Percentiles rank a stretch among this genome's conserved stretches.
Evolutionary conservation across 2,888 invertebrate genomes (phyloP).

Genomic region (Prenolepis imparis): DNA sequence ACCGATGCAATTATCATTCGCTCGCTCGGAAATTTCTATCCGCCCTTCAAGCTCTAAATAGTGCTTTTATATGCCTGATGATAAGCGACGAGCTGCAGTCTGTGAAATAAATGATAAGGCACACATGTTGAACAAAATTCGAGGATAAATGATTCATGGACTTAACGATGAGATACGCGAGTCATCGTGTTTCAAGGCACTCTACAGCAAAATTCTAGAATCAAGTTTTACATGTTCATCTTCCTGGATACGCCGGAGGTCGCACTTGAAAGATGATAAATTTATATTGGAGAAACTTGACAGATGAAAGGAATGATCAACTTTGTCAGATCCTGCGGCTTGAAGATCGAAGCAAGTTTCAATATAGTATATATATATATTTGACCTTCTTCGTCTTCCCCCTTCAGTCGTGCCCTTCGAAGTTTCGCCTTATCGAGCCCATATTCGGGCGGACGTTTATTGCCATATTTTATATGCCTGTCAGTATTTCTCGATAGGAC

Average conservation of each 20-base stretch:
- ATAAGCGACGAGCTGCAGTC: not conserved
- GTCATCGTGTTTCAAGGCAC: not conserved
- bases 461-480: slow-evolving; percentile 48
- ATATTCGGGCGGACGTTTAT: slow-evolving; percentile 44
- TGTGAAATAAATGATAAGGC: not conserved
- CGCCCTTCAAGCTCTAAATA: slow-evolving; percentile 7
- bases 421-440: slow-evolving; percentile 30
- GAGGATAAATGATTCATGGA: not conserved
- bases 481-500: slow-evolving; percentile 32
- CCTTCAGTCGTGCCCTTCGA: slow-evolving; percentile 32
- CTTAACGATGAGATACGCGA: not conserved
- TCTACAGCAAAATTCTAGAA: slow-evolving; percentile 2
- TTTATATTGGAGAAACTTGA: not conserved
- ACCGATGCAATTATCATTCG: slow-evolving; percentile 68
- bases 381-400: slow-evolving; percentile 30
- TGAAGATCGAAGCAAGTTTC: not conserved
- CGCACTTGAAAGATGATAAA: not conserved
- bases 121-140: not conserved
- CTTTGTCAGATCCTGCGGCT: not conserved
- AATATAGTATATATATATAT: not conserved
- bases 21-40: slow-evolving; percentile 63
- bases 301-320: slow-evolving; percentile 23
- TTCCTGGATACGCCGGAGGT: not conserved
- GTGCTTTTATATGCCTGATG: not conserved
- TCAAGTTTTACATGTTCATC: not conserved